A percentile compares a stretch with the other conserved stretches of the same genome.
phyloP scores from a whole-genome alignment of 2,888 invertebrate species.

The Crematogaster levior region DNA sequence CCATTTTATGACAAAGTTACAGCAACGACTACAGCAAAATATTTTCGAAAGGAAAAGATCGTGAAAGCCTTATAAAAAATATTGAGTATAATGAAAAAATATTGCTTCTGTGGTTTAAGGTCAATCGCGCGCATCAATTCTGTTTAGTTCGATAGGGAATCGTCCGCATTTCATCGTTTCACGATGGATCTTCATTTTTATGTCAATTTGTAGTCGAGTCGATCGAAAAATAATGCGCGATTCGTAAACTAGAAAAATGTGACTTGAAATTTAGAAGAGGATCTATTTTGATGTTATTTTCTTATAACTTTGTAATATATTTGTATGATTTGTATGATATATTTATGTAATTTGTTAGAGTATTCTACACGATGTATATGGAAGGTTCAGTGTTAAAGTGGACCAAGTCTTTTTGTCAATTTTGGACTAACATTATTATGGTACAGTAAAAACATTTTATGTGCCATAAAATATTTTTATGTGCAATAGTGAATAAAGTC shows the following conservation, averaged over 20 bases:
- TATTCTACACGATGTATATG: no score
- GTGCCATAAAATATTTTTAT: no score
- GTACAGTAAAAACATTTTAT: no score
- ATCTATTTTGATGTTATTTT: no score
- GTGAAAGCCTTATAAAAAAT: no score
- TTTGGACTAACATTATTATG: no score
- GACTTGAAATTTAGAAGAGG: neutral
- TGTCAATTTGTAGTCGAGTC: neutral
- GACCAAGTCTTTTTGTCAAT: no score
- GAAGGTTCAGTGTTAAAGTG: no score
- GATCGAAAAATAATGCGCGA: neutral
- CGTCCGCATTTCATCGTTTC: neutral
- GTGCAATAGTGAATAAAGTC: no score
- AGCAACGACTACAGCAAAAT: neutral
- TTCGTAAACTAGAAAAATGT: neutral
- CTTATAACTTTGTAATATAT: no score
- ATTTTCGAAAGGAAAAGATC: neutral
- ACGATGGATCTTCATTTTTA: neutral
- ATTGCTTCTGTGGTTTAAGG: neutral
- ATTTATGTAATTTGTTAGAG: no score
- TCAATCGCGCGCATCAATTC: slow-evolving; percentile 6
- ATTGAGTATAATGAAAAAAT: slow-evolving; percentile 14
- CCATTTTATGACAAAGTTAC: neutral
- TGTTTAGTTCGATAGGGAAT: neutral
- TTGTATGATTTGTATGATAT: no score